Conservation (phyloP, 2,113 vertebrate species). For the Pseudopipra pipra region DNA sequence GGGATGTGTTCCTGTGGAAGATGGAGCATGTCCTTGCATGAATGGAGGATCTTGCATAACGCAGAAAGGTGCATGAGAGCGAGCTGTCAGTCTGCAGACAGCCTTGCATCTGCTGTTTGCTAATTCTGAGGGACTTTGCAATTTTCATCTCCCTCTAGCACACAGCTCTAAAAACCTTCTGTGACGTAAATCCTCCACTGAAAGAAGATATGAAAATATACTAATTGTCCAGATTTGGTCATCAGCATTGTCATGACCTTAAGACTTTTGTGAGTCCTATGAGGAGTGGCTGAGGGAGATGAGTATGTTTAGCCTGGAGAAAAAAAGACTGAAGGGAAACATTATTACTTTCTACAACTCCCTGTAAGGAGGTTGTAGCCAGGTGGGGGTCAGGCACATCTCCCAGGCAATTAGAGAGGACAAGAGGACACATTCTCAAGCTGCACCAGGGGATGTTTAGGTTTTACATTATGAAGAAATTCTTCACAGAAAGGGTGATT, state of each 20-base stretch:
- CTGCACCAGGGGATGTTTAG: not conserved
- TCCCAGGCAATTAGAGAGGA: not conserved
- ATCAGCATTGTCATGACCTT: not conserved
- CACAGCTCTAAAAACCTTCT: not conserved
- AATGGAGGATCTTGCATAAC: not conserved
- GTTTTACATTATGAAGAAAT: not conserved
- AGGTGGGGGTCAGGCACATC: not conserved
- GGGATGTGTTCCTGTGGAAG: not conserved
- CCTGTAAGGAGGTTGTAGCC: not conserved
- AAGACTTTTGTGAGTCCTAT: not conserved
- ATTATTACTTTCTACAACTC: not conserved
- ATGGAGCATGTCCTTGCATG: not conserved
- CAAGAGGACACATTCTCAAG: not conserved
- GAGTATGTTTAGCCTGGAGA: not conserved
- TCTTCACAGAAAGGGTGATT: not conserved
- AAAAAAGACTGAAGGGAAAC: not conserved
- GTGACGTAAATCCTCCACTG: not conserved
- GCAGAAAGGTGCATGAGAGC: not conserved
- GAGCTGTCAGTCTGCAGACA: not conserved
- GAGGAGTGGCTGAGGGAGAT: not conserved
- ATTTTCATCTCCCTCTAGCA: not conserved
- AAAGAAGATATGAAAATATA: not conserved
- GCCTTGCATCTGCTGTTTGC: not conserved
- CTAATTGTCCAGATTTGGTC: not conserved
- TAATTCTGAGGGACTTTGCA: not conserved